Percentiles rank a stretch among this genome's conserved stretches.
phyloP scores from a whole-genome alignment of 2,888 invertebrate species.

The Argyresthia goedartella region DNA sequence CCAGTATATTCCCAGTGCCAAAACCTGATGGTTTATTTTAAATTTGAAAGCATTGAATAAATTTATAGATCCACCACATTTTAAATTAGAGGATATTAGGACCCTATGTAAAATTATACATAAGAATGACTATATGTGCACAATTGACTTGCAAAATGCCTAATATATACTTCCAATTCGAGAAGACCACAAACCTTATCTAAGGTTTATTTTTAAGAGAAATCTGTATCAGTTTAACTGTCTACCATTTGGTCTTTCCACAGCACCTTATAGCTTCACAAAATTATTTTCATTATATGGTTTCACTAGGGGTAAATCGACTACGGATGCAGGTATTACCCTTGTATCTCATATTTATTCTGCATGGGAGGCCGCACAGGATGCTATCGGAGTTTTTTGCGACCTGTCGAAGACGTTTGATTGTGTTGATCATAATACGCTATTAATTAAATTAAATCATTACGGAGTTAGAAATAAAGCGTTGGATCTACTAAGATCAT shows the following conservation, averaged over 20 bases:
- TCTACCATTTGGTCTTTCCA: neutral
- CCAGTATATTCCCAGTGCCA: neutral
- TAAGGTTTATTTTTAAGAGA: neutral
- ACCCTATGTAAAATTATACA: neutral
- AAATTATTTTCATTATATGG: too few relatives aligned
- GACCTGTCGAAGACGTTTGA: too few relatives aligned
- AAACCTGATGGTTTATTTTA: neutral
- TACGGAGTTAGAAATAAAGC: too few relatives aligned
- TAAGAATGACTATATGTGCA: neutral
- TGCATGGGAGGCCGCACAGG: too few relatives aligned
- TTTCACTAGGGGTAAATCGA: too few relatives aligned
- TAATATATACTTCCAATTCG: neutral
- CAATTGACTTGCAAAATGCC: neutral
- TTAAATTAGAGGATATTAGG: neutral
- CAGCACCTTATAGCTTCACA: neutral
- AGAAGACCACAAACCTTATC: neutral
- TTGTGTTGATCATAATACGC: too few relatives aligned
- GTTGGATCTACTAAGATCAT: too few relatives aligned
- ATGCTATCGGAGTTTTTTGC: too few relatives aligned
- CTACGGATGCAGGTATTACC: too few relatives aligned
- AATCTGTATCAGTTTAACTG: neutral
- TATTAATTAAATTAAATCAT: too few relatives aligned
- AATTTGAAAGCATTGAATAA: neutral
- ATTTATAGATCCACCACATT: neutral
- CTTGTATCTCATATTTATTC: too few relatives aligned